Base-by-base conservation (phyloP, 2,888 invertebrate genomes). In the Euplexia lucipara region DNA sequence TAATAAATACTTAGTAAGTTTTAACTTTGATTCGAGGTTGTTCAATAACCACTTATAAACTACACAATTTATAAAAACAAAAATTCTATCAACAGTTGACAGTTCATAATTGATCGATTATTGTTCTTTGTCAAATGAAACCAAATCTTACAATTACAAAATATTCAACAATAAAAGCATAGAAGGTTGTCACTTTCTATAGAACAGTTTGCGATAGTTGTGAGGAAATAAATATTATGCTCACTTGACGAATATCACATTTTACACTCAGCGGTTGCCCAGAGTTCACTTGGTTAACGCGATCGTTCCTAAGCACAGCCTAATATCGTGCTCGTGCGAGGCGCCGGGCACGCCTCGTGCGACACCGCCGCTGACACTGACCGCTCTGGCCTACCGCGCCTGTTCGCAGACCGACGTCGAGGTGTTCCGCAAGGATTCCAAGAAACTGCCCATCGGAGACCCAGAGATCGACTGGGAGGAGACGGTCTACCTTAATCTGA, bases 391-490 rank as follows among this genome's bases (percentile, higher is more conserved):
- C 67, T 63, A 73, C 70, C 70, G 67, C 75, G 68, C 67, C 68
- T 87, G 85, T 91, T 87, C 94, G 82, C 93, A 99, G 97, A 98
- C 98, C 87, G 98, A 98, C 93, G 98, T 99, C 79, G 99, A 99
- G 95, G 99, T 99, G 77, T 99, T 98, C 95, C 97, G 99, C 76
- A 98, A 99, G 95, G 99, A 99, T 94, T 99, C 99, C 87, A 97
- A 98, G 89, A 99, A 99, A 93, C 96, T 99, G 87, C 99, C 99
- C 56, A 98, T 99, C 86, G 98, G 98, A 69, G 99, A 99, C 95
- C 98, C 98, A 45, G 98, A 98, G 88, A 98, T 99, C 85, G 99
- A 99, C 95, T 99, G 99, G 99, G 99, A 99, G 95, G 99, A 99
- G 96, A 99, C 99, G 64, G 99, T 99, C 76, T 99, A 99, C 95